Evolutionary conservation across 1,140 invertebrate genomes (phyloP), one percentile per base, ranked within the genome.

Genomic region (Mya arenaria): DNA sequence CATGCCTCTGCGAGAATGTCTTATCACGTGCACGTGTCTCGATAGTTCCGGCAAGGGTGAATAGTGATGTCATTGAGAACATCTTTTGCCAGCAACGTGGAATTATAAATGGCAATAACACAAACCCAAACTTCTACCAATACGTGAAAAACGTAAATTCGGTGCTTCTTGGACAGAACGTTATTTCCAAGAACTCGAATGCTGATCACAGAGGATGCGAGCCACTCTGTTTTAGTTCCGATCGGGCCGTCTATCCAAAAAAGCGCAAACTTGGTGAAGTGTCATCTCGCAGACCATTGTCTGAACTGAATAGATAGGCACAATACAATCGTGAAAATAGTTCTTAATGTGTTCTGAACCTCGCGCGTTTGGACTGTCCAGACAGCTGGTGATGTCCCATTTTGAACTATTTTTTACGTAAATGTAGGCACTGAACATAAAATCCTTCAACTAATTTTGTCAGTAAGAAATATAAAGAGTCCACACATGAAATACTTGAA

Each of bases 81-180:
- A 56, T 74, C 17, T 62, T 73, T 65, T 78, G 19, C 15, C 68
- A 84, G 28, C 68, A 66, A 58, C 32, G 82, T 8, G 74, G 74
- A 63, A 55, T 79, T 23, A 30, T 65, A 23, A 84, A 84, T 41
- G 82, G 41, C 30, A 39, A 28, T 19, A 80, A 84, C 32, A 74
- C 68, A 19, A 84, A 84, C 48, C 83, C 83, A 25, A 65, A 39
- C 6, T 80, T 28, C 55, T 62, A 66, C 2, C 15, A 55, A 23
- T 84, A 84, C 32, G 5, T 55, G 25, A 55, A 48, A 48, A 60
- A 17, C 28, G 62, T 58, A 25, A 84, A 84, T 68, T n/a, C 69
- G 23, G 41, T 80, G 30, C 66, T 84, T 23, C 48, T 80, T 23
- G 69, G 83, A 32, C 55, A 80, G 48, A 80, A 23, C 30, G 34